Percentiles rank a stretch among this genome's conserved stretches.
Conservation (phyloP, 1,140 invertebrate species). For the Drosophila neocordata region DNA sequence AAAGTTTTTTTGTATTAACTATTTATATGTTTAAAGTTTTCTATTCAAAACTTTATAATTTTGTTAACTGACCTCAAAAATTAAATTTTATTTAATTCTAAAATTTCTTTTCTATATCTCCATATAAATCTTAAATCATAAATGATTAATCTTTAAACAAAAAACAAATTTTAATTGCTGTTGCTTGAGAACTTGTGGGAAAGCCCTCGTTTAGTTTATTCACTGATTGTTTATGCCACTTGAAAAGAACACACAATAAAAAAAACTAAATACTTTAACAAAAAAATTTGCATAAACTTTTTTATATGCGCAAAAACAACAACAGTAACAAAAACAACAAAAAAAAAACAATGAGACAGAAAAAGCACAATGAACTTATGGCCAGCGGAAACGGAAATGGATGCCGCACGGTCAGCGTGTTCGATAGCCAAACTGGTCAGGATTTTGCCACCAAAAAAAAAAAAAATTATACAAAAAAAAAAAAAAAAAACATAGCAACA, state of each 20-base stretch:
- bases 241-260: conserved; percentile 22
- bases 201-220: too few relatives aligned
- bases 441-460: conserved; percentile 33
- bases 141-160: too few relatives aligned
- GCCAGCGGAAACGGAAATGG: conserved; percentile 56
- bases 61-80: too few relatives aligned
- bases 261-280: conserved; percentile 20
- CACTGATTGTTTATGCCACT: conserved; percentile 8
- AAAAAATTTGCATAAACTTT: conserved; percentile 61
- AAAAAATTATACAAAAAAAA: not conserved
- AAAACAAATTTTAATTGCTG: too few relatives aligned
- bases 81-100: too few relatives aligned
- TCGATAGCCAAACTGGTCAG: conserved; percentile 45
- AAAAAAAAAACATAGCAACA: conserved; percentile 24
- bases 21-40: too few relatives aligned
- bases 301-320: conserved; percentile 39
- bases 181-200: too few relatives aligned
- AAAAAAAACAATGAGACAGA: not conserved
- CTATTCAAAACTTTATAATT: too few relatives aligned
- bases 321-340: not conserved
- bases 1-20: too few relatives aligned
- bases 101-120: too few relatives aligned
- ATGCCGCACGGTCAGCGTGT: conserved; percentile 67
- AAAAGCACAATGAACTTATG: conserved; percentile 23
- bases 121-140: too few relatives aligned